phyloP scores from a whole-genome alignment of 92 coral and sea anemone genomes.

The Parazoanthus swiftii region DNA sequence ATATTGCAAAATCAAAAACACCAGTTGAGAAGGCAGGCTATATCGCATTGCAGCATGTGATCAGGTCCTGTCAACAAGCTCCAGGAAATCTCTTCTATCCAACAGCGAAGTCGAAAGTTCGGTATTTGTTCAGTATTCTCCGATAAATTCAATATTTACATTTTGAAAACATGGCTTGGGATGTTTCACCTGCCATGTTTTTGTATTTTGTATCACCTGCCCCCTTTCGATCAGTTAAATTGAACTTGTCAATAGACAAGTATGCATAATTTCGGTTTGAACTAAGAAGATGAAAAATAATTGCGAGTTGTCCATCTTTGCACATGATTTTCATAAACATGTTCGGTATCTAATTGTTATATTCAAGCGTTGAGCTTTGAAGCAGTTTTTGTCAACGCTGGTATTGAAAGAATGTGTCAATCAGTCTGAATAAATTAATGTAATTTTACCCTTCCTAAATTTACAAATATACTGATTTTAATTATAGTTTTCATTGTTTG shows the following conservation, averaged over 20 bases:
- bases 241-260: neutral
- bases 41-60: no score
- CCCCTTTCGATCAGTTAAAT: slow-evolving; percentile 2
- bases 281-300: neutral
- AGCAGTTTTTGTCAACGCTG: neutral
- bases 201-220: neutral
- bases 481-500: neutral
- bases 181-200: neutral
- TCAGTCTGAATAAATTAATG: neutral
- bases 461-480: neutral
- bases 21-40: no score
- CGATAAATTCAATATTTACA: no score
- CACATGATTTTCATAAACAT: neutral
- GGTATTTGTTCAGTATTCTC: no score
- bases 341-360: neutral
- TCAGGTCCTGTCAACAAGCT: no score
- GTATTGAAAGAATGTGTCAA: neutral
- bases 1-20: no score
- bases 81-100: no score
- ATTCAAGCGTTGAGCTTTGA: neutral
- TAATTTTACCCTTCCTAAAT: neutral
- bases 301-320: neutral
- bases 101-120: no score
- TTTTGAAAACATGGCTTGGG: no score
- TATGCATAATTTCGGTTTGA: neutral